Base-by-base conservation (phyloP, 2,888 invertebrate genomes). In the Hypercompe scribonia region DNA sequence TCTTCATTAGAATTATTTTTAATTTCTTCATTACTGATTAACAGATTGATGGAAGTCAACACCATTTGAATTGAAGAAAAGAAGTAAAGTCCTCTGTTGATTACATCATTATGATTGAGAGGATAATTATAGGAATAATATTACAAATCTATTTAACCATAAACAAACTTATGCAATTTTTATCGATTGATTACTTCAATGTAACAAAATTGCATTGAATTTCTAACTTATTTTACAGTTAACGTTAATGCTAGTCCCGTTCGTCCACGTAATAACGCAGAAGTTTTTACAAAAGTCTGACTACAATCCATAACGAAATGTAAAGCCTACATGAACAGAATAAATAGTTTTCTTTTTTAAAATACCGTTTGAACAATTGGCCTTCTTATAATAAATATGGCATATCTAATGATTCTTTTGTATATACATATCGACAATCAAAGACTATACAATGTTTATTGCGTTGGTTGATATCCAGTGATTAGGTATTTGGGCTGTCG, bases 401-500 rank as follows among this genome's bases (percentile, higher is more conserved):
- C 46, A 34, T 61, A 54, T 39, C 5, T n/a, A 61, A 71, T 39
- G 21, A 61, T 31, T 31, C 21, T 24, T 18, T 24, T 66, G 39
- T 67, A 67, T 58, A 18, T 28, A 54, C n/a, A n/a, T 61, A 36
- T 58, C 34, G 68, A 71, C 68, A 83, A 73, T 65, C 63, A 77
- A 65, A 71, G 61, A 64, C 54, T 21, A 65, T 75, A 70, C 66
- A 50, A 74, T 76, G 79, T 80, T 78, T 83, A 82, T 81, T 86
- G 76, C 81, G 77, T 78, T 76, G 76, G 78, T 68, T 79, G 80
- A 78, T 81, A 82, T 80, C 78, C 79, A 84, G 81, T 84, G 85
- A 86, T 88, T 85, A 87, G 86, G 84, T 88, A 88, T 90, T 88
- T 87, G 85, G 86, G 85, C 76, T 86, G 86, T 86, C 86, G 87